A percentile compares a stretch with the other conserved stretches of the same genome.
These are phyloP conservation scores for Dolichomitus sp. DNA, from an alignment of 2,888 invertebrate species.

Conservation along the genomic window DNA sequence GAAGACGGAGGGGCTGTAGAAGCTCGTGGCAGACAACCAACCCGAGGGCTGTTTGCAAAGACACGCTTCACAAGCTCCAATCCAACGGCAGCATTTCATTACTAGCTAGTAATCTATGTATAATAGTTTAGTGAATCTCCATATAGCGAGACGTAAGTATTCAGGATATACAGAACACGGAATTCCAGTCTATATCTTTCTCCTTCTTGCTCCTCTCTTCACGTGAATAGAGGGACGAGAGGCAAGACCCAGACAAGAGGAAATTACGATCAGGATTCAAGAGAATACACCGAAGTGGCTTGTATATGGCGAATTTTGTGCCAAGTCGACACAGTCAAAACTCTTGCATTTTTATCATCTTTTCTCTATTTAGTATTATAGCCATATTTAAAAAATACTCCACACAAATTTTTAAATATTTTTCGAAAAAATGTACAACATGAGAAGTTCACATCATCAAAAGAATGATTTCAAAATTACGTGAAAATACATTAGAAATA, in stretches of 20 bases:
- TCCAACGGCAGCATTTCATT: not conserved
- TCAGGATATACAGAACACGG: slow-evolving; percentile 4
- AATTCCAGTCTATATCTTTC: slow-evolving; percentile 1
- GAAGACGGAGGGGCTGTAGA: not conserved
- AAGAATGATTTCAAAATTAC: no score
- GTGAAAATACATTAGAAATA: no score
- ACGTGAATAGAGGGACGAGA: not conserved
- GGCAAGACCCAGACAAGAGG: slow-evolving; percentile 20
- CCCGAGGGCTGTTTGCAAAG: slow-evolving; percentile 35
- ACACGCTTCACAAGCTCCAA: slow-evolving; percentile 2
- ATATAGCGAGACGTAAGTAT: slow-evolving; percentile 15
- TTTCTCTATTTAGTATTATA: no score
- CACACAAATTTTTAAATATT: no score
- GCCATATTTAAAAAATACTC: no score
- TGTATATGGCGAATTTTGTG: not conserved
- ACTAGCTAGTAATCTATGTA: slow-evolving; percentile 10
- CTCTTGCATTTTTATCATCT: no score
- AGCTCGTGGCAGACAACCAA: not conserved
- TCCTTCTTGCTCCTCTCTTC: not conserved
- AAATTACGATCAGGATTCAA: slow-evolving; percentile 40
- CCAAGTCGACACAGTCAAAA: not conserved
- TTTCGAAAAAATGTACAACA: no score
- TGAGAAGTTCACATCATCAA: no score
- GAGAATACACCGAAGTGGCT: slow-evolving; percentile 17
- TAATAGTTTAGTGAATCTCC: slow-evolving; percentile 35